These are phyloP conservation scores for Cyphomyrus plagiostoma DNA, from an alignment of 2,113 vertebrate species.

Conservation along the genomic window DNA sequence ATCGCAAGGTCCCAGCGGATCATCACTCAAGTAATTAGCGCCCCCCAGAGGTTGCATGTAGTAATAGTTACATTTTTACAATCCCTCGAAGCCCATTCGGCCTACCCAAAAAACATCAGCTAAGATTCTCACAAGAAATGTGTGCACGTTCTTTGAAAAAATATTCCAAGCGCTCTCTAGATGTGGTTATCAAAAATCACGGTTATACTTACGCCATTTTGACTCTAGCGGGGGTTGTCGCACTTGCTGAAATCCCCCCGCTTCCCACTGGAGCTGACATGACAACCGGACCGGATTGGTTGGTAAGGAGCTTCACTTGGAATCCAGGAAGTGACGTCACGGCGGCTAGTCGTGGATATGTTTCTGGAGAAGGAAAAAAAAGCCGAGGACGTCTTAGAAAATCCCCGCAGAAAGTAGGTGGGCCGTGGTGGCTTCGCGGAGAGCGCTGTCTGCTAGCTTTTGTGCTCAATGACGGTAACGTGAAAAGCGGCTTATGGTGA, in stretches of 20 bases:
- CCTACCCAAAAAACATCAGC: neutral
- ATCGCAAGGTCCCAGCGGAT: neutral
- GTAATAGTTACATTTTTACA: neutral
- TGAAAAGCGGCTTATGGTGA: conserved; percentile 45
- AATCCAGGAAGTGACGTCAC: conserved; percentile 58
- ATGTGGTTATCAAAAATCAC: neutral
- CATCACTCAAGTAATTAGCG: neutral
- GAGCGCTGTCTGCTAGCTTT: conserved; percentile 27
- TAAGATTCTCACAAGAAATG: too few relatives aligned
- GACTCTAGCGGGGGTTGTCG: neutral
- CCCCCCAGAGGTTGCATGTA: neutral
- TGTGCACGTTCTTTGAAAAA: neutral
- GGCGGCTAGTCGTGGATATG: conserved; percentile 30
- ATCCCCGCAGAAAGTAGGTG: conserved; percentile 24
- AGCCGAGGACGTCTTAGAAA: conserved; percentile 50
- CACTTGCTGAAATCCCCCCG: neutral
- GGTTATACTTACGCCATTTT: neutral
- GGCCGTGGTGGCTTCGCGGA: conserved; percentile 28
- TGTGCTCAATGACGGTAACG: conserved; percentile 11
- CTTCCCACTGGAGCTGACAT: neutral
- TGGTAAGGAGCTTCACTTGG: conserved; percentile 31
- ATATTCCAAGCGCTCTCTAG: neutral
- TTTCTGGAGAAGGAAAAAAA: conserved; percentile 47
- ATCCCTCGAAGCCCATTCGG: neutral
- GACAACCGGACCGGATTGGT: conserved; percentile 23